These are phyloP conservation scores for Dolomedes plantarius DNA, from an alignment of 2,888 invertebrate genomes.

Conservation along the genomic window DNA sequence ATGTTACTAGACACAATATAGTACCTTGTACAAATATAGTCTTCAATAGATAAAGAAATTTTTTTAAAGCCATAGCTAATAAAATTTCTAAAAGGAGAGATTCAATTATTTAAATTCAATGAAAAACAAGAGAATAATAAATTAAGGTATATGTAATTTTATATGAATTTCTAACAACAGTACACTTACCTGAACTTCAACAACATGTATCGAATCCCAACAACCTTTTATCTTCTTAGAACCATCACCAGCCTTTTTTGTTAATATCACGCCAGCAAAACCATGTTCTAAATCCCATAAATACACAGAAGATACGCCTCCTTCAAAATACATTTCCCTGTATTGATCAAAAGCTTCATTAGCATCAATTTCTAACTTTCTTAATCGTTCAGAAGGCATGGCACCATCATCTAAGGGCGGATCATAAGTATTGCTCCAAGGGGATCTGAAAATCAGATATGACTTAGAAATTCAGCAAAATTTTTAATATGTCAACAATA, in stretches of 20 bases:
- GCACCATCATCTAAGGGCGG: conserved; percentile 98
- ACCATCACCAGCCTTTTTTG: conserved; percentile 99
- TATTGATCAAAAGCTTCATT: conserved; percentile 99
- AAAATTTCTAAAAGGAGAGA: too few species aligned
- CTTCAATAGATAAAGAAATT: too few species aligned
- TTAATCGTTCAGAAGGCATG: conserved; percentile 96
- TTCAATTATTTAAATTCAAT: too few species aligned
- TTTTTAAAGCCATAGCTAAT: too few species aligned
- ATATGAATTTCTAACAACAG: too few species aligned
- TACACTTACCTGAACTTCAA: conserved; percentile 93
- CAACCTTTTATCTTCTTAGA: conserved; percentile 99
- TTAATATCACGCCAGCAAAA: conserved; percentile 96
- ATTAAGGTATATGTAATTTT: too few species aligned
- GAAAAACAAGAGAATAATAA: too few species aligned
- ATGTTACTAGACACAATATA: too few species aligned
- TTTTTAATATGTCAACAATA: too few species aligned
- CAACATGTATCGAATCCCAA: conserved; percentile 99
- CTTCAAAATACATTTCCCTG: conserved; percentile 99
- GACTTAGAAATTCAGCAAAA: background rate
- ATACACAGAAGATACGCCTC: conserved; percentile 99
- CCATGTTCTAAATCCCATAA: conserved; percentile 99
- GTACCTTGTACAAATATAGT: too few species aligned
- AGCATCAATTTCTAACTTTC: conserved; percentile 97
- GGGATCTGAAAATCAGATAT: conserved; percentile 89
- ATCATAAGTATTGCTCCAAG: conserved; percentile 99